phyloP scores from a whole-genome alignment of 2,113 vertebrate species.

The Caranx melampygus region DNA sequence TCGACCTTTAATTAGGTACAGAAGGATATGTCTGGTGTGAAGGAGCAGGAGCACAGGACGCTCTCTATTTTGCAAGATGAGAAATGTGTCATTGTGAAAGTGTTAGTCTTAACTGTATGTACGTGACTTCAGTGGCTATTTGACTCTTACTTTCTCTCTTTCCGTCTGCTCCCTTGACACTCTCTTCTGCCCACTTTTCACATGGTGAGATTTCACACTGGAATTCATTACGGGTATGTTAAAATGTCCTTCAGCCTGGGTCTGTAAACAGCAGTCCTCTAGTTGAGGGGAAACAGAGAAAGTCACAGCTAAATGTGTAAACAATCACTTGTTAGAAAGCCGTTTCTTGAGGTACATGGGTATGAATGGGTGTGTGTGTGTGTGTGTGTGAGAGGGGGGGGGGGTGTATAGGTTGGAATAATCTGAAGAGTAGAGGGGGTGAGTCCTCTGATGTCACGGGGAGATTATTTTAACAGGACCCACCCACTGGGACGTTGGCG shows the following conservation, averaged over 20 bases:
- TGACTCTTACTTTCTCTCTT: conserved; percentile 22
- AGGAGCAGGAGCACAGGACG: not conserved
- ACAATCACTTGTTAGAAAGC: conserved; percentile 39
- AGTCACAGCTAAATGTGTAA: conserved; percentile 46
- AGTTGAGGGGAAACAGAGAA: conserved; percentile 51
- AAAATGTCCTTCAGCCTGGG: conserved; percentile 49
- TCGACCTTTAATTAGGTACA: conserved; percentile 41
- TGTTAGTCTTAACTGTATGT: conserved; percentile 3
- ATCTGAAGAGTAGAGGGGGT: not conserved
- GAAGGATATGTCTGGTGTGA: conserved; percentile 5
- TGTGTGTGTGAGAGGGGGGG: conserved; percentile 27
- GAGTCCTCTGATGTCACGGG: conserved; percentile 70
- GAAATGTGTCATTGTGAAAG: conserved; percentile 5
- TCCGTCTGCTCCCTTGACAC: conserved; percentile 38
- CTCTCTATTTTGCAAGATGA: conserved; percentile 1
- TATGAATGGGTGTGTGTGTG: conserved; percentile 2
- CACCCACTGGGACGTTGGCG: conserved; percentile 62
- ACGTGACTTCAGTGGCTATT: not conserved
- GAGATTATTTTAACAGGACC: conserved; percentile 75
- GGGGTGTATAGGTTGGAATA: conserved; percentile 26
- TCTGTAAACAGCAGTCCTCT: conserved; percentile 44
- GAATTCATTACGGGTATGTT: conserved; percentile 54
- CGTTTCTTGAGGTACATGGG: not conserved
- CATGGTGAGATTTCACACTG: conserved; percentile 32
- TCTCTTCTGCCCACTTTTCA: conserved; percentile 20